Evolutionary conservation across 1,140 invertebrate genomes (phyloP), one percentile per base, ranked within the genome.

Genomic region (Drosophila erecta): DNA sequence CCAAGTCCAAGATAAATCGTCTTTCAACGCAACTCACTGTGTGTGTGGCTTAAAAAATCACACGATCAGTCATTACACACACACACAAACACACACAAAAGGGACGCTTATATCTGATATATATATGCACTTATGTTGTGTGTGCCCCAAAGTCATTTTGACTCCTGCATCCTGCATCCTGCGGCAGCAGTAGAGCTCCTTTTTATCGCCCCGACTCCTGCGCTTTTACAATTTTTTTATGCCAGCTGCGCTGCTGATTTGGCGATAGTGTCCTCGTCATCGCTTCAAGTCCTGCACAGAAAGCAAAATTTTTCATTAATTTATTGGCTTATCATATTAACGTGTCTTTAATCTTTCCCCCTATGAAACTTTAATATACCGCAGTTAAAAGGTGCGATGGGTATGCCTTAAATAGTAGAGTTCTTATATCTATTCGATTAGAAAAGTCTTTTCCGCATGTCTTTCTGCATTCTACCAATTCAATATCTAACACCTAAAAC

Each of bases 1-100:
- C 60, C 75, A 76, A 87, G 74, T 87, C 55, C 65, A 90, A 89
- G 85, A 90, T 90, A 90, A 90, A 90, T 90, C 87, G 86, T 81
- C 86, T 90, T 90, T 90, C 83, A 86, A 72, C 81, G 66, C 89
- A 81, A 77, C 76, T 71, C 73, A 38, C 57, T 15, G 17, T 62
- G 37, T 50, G 35, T 51, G 64, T 70, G 76, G 79, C 79, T 81
- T 86, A 90, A 90, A 90, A 90, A 90, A 90, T 90, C 87, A 87
- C 87, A 90, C 87, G 81, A 90, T 90, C 86, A 90, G 83, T 90
- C 86, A 90, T 87, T 87, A 87, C 71, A 79, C 51, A 84, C 66
- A 83, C 76, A 87, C 47, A 66, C 58, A 50, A 35, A 50, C 47
- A 66, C 38, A 50, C 53, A 33, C 35, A 58, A 49, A 46, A 30